These are phyloP conservation scores for Gallinago stenura DNA, from an alignment of 2,797 vertebrate genomes.

Conservation along the genomic window DNA sequence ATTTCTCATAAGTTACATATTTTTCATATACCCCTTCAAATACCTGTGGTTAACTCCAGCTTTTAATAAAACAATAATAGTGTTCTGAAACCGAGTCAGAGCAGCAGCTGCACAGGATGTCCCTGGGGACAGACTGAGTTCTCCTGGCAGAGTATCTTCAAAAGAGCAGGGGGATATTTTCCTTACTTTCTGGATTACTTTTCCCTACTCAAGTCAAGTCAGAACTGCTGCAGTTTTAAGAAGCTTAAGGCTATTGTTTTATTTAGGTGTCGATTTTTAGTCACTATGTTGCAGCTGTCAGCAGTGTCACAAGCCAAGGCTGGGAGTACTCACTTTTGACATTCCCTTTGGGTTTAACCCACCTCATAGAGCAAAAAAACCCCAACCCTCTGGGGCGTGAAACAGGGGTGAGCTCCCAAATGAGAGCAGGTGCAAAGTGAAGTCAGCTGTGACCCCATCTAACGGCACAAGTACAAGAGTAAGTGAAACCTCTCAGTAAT, in stretches of 20 bases:
- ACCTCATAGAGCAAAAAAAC: background rate
- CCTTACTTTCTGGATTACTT: background rate
- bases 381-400: background rate
- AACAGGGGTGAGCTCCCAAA: background rate
- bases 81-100: background rate
- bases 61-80: fast-evolving
- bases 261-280: background rate
- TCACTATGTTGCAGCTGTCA: background rate
- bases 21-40: background rate
- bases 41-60: background rate
- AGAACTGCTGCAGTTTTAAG: background rate
- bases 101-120: background rate
- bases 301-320: background rate
- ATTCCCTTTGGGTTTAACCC: background rate
- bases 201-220: background rate
- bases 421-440: background rate
- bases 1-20: background rate
- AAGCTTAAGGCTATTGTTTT: background rate
- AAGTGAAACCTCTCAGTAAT: background rate
- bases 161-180: background rate
- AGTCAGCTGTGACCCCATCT: background rate
- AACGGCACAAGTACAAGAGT: background rate
- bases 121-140: background rate
- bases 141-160: background rate
- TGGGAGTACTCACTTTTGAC: background rate